Evolutionary conservation across 2,888 invertebrate species (phyloP).

Genomic region (Nemotelus nigrinus): DNA sequence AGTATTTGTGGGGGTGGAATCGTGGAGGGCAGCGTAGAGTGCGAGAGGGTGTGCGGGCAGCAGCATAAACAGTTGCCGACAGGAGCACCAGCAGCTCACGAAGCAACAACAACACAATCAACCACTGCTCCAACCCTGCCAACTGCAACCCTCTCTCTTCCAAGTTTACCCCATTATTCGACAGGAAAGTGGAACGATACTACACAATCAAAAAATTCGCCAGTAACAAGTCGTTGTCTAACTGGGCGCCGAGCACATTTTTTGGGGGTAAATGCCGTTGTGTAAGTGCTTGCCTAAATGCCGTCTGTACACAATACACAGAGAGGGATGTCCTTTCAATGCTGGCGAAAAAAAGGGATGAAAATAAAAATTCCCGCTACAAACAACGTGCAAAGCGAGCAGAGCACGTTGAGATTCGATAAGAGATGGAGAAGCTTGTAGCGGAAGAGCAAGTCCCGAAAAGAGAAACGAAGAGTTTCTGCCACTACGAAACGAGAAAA

Average conservation of each 20-base stretch:
- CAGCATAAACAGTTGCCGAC: constrained; percentile 28
- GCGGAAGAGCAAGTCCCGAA: constrained; percentile 19
- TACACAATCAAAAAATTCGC: constrained; percentile 43
- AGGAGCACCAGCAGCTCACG: constrained; percentile 9
- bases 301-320: constrained; percentile 27
- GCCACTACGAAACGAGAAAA: not conserved
- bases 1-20: constrained; percentile 43
- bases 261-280: constrained; percentile 41
- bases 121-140: constrained; percentile 10
- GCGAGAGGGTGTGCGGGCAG: constrained; percentile 5
- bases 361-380: constrained; percentile 37
- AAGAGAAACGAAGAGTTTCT: constrained; percentile 25
- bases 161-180: constrained; percentile 38
- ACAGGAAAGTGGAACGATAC: constrained; percentile 35
- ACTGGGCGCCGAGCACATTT: constrained; percentile 40
- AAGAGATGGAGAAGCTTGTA: constrained; percentile 6
- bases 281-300: constrained; percentile 32
- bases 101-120: constrained; percentile 42
- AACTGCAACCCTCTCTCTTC: constrained; percentile 29
- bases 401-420: constrained; percentile 2
- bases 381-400: constrained; percentile 22
- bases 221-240: constrained; percentile 41
- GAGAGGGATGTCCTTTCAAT: constrained; percentile 40
- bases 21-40: constrained; percentile 15
- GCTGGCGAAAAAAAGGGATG: constrained; percentile 38